Conservation (phyloP, 2,113 vertebrate species). For the Plotosus lineatus region DNA sequence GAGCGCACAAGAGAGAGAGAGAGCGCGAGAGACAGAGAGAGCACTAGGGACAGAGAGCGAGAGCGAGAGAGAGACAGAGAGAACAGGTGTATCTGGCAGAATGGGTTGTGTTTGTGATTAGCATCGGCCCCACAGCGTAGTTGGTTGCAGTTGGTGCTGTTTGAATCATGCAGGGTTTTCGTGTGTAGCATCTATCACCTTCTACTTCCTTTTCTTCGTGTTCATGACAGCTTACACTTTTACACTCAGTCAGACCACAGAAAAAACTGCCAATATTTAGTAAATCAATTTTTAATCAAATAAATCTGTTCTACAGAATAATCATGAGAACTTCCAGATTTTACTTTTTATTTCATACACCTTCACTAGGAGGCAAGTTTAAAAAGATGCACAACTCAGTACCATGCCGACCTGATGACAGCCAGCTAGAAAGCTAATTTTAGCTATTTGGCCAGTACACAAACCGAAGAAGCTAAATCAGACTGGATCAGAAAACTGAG, state of each 20-base stretch:
- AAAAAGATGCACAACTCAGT: background rate
- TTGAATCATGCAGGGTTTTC: conserved; percentile 33
- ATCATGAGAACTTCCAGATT: background rate
- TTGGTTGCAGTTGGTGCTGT: conserved; percentile 24
- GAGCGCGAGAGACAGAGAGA: too few relatives aligned
- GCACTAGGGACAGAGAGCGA: too few relatives aligned
- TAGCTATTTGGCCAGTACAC: background rate
- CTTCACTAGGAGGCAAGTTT: background rate
- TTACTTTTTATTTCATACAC: background rate
- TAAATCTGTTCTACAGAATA: background rate
- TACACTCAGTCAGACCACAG: background rate
- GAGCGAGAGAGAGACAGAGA: background rate
- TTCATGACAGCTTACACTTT: background rate
- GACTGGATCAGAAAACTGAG: background rate
- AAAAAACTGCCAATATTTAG: background rate
- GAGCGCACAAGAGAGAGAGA: background rate
- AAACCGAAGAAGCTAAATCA: background rate
- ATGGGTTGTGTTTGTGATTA: conserved; percentile 44
- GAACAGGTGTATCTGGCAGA: conserved; percentile 50
- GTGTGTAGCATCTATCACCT: background rate
- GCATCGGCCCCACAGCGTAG: conserved; percentile 10
- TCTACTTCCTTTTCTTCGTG: conserved; percentile 13
- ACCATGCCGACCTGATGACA: background rate
- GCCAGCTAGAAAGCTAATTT: background rate
- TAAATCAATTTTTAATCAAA: background rate